phyloP scores from a whole-genome alignment of 2,797 vertebrate genomes.

The Leontocebus nigricollis region DNA sequence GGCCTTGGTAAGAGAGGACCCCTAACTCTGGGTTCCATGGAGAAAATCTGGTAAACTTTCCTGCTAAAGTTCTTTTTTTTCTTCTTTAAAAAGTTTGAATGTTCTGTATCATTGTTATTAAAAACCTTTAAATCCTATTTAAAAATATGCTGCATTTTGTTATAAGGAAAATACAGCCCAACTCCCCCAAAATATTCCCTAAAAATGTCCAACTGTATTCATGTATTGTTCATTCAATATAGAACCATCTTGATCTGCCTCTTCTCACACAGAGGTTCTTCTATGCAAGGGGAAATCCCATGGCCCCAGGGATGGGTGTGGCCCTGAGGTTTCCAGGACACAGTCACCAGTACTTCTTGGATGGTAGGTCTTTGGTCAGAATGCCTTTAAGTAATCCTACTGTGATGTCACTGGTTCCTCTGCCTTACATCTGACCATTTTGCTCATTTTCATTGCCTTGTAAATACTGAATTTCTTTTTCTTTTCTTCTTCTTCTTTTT shows the following conservation, averaged over 20 bases:
- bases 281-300: rapidly evolving
- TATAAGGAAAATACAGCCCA: not conserved
- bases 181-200: not conserved
- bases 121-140: not conserved
- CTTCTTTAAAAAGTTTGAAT: not conserved
- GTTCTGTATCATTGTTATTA: not conserved
- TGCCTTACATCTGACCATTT: not conserved
- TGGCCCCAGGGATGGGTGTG: not conserved
- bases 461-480: not conserved
- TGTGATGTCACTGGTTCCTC: rapidly evolving
- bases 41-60: not conserved
- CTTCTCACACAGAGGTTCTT: rapidly evolving
- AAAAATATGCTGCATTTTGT: not conserved
- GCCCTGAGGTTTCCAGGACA: not conserved
- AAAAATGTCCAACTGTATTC: no score
- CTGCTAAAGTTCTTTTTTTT: not conserved
- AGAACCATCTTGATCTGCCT: not conserved
- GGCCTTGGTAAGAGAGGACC: not conserved
- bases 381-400: not conserved
- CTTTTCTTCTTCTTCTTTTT: not conserved
- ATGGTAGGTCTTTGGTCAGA: not conserved
- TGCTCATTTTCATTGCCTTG: not conserved
- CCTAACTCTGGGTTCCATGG: rapidly evolving
- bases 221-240: rapidly evolving
- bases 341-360: not conserved